These are phyloP conservation scores for Plebejus anna DNA, from an alignment of 2,888 invertebrate genomes.

Conservation along the genomic window DNA sequence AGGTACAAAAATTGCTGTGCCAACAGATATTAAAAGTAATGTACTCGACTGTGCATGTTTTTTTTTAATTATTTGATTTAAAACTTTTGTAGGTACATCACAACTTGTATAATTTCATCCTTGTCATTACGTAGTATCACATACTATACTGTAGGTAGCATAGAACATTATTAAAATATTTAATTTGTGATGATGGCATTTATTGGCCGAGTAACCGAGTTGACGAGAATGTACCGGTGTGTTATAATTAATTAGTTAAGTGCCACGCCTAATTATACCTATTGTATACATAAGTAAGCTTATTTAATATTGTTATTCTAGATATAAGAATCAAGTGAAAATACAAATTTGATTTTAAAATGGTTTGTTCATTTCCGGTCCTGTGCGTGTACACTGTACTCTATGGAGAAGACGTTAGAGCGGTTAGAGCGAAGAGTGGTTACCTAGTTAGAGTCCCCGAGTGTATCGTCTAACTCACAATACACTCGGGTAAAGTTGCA, in stretches of 20 bases:
- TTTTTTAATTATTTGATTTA: no score
- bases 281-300: constrained; percentile 62
- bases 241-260: constrained; percentile 69
- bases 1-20: no score
- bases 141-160: constrained; percentile 41
- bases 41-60: no score
- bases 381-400: background rate
- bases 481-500: no score
- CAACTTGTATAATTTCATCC: constrained; percentile 18
- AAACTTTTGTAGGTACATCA: background rate
- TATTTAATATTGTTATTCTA: constrained; percentile 71
- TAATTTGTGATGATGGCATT: constrained; percentile 73
- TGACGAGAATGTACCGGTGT: constrained; percentile 61
- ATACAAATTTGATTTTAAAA: constrained; percentile 62
- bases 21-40: no score
- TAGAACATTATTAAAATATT: constrained; percentile 47
- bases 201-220: constrained; percentile 73
- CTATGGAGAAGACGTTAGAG: no score
- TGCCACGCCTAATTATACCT: constrained; percentile 70
- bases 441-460: no score
- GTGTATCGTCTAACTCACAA: no score
- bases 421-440: no score
- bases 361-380: constrained; percentile 12
- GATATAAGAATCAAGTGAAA: constrained; percentile 61
- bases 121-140: constrained; percentile 44